Evolutionary conservation across 2,888 invertebrate species (phyloP), one percentile per base, ranked within the genome.

Genomic region (Lithophane leautieri): DNA sequence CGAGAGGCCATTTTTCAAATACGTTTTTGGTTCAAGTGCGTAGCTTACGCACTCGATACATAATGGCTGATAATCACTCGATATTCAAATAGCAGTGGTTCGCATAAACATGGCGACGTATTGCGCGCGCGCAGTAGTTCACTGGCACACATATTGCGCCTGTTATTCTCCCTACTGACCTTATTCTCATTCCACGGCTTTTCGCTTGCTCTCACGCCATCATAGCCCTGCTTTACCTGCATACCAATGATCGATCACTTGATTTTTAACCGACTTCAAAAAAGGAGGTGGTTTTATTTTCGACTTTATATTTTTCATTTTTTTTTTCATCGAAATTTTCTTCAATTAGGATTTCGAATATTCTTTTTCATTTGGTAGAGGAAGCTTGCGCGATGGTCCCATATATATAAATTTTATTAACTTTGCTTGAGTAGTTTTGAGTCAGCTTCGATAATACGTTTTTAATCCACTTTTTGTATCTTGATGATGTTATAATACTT

Each of bases 111-210:
- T 54, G 66, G 63, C 70, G 76, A 60, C 61, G 62, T 47, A 47
- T 50, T 84, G 84, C 73, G 76, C 73, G 58, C 74, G 66, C 77
- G 78, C 78, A 73, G 65, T 76, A 78, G 70, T 67, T 44, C 68
- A 73, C 70, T 78, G 63, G 78, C 79, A 76, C 73, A 83, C 81
- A 80, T 83, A 82, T 74, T 77, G 76, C 79, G 78, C 70, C 78
- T 79, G 78, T 79, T 82, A 79, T 78, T 82, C 84, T 85, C 85
- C 87, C 88, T 76, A 86, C 82, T 88, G 87, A 86, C 87, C 87
- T 86, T 83, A 88, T 86, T 88, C 88, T 78, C 85, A 79, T 84
- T 78, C 34, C 74, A 62, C 63, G 56, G 78, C 73, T 79, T 86
- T 88, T 88, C 72, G 68, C 79, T 78, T 76, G 75, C 78, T 82